Conservation (phyloP, 2,113 vertebrate genomes). For the Monopterus albus region DNA sequence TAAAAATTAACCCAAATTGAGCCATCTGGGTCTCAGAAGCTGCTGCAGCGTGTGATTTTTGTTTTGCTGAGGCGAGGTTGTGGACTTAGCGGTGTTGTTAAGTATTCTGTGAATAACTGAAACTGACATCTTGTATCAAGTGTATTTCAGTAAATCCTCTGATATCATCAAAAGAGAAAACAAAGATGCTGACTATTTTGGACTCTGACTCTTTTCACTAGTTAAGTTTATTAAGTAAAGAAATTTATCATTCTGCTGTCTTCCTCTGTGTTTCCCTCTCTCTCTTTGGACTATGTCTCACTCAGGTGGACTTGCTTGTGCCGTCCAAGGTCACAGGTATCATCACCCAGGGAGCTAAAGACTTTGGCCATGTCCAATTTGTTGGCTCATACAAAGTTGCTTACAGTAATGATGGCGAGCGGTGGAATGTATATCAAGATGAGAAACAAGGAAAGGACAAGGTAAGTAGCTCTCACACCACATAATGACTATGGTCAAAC, state of each 20-base stretch:
- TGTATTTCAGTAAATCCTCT: conserved; percentile 61
- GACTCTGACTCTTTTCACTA: conserved; percentile 27
- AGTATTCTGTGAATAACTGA: conserved; percentile 80
- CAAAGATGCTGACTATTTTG: conserved; percentile 51
- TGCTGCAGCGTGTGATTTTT: conserved; percentile 69
- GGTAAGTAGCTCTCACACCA: conserved; percentile 78
- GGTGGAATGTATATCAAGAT: conserved; percentile 95
- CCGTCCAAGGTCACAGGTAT: conserved; percentile 96
- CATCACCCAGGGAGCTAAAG: conserved; percentile 98
- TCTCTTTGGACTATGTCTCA: neutral
- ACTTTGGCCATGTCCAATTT: conserved; percentile 98
- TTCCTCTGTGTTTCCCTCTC: conserved; percentile 1
- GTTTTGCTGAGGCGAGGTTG: conserved; percentile 74
- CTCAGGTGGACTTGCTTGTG: conserved; percentile 91
- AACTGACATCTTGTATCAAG: conserved; percentile 57
- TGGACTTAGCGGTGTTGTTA: conserved; percentile 72
- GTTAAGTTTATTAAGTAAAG: neutral
- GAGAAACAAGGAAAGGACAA: conserved; percentile 97
- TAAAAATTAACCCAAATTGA: conserved; percentile 78
- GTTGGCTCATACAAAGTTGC: conserved; percentile 98
- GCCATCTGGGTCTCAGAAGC: conserved; percentile 54
- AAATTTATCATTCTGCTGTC: neutral
- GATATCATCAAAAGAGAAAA: conserved; percentile 43
- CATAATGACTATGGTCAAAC: neutral
- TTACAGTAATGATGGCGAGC: conserved; percentile 92